phyloP scores from a whole-genome alignment of 2,888 invertebrate genomes.

The Drosophila paracracens region DNA sequence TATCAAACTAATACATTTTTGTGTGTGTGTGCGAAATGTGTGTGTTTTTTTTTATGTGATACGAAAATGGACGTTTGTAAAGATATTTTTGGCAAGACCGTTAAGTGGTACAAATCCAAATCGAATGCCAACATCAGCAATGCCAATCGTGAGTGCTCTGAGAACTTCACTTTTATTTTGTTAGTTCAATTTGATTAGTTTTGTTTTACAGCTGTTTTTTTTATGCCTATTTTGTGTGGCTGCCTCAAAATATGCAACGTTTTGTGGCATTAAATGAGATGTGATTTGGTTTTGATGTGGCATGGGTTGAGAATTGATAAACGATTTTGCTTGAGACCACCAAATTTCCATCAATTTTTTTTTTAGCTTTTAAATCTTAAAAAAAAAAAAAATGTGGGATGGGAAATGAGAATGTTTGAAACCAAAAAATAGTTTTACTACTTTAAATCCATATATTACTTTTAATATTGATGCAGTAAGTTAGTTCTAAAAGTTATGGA shows the following conservation, averaged over 20 bases:
- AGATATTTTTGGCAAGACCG: neutral
- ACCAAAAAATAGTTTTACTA: neutral
- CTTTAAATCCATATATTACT: neutral
- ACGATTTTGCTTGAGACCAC: neutral
- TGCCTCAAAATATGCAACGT: conserved; percentile 4
- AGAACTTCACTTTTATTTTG: neutral
- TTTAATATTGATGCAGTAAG: neutral
- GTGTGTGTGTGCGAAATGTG: too few relatives aligned
- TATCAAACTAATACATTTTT: neutral
- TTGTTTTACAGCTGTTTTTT: neutral
- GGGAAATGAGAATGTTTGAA: neutral
- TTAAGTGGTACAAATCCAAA: neutral
- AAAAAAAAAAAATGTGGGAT: neutral
- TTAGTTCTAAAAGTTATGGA: neutral
- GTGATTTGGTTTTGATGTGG: neutral
- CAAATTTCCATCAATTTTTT: too few relatives aligned
- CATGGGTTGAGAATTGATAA: neutral
- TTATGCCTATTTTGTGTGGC: neutral
- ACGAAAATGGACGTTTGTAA: neutral
- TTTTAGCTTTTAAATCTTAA: too few relatives aligned
- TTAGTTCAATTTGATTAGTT: neutral
- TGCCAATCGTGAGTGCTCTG: neutral
- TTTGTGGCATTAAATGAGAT: neutral
- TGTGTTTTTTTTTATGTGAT: neutral
- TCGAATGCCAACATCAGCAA: neutral